Conservation (phyloP, 92 coral and sea anemone species). For the Meandrina meandrites region DNA sequence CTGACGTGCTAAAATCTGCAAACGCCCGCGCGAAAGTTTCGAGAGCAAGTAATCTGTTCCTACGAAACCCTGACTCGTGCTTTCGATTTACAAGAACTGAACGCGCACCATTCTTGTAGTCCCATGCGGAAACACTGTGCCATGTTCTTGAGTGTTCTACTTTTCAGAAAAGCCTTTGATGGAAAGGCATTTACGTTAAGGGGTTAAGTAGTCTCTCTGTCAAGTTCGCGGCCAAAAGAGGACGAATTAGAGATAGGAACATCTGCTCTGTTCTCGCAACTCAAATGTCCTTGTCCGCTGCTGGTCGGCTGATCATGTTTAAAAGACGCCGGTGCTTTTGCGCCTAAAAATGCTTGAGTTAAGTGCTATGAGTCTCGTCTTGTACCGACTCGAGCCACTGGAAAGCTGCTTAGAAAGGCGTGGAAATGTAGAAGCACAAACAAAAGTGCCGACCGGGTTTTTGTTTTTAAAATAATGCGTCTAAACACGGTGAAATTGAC, state of each 20-base stretch:
- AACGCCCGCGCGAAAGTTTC: conserved; percentile 24
- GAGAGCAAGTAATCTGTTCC: conserved; percentile 9
- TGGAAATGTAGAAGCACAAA: conserved; percentile 17
- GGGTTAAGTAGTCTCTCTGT: conserved; percentile 56
- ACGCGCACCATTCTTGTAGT: background rate
- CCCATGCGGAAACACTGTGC: conserved; percentile 7
- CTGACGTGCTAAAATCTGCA: conserved; percentile 53
- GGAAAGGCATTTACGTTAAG: conserved; percentile 41
- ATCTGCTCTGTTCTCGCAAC: conserved; percentile 82
- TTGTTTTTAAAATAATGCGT: conserved; percentile 66
- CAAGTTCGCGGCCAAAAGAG: conserved; percentile 47
- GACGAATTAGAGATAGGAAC: conserved; percentile 49
- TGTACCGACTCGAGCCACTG: conserved; percentile 45
- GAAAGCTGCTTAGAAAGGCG: conserved; percentile 54
- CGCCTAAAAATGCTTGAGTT: conserved; percentile 48
- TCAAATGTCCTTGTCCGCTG: conserved; percentile 22
- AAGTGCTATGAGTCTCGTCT: conserved; percentile 45
- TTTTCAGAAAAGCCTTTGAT: conserved; percentile 35
- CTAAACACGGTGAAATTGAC: conserved; percentile 62
- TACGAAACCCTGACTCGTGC: conserved; percentile 25
- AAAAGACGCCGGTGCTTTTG: conserved; percentile 53
- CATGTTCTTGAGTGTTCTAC: conserved; percentile 37
- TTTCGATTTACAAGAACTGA: background rate
- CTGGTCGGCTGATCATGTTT: conserved; percentile 42
- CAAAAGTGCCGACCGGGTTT: conserved; percentile 46